Conservation (phyloP, 1,140 invertebrate species). For the Globodera rostochiensis region DNA sequence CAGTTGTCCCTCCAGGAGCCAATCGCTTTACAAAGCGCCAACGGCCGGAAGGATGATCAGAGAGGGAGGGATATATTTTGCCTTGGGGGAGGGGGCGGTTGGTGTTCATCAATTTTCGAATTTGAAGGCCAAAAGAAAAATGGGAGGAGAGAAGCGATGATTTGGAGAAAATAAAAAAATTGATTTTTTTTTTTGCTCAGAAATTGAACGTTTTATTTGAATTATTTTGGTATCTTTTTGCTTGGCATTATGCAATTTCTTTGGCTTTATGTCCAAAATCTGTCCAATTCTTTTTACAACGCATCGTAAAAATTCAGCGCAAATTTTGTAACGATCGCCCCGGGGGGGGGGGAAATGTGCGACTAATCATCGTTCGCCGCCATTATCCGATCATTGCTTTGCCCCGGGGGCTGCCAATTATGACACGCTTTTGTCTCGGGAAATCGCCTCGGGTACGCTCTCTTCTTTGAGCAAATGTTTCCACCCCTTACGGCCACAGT, state of each 20-base stretch:
- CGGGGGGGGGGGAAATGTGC: too few relatives aligned
- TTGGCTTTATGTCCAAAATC: too few relatives aligned
- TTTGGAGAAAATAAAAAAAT: not conserved
- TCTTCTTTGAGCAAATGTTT: not conserved
- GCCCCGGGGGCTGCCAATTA: too few relatives aligned
- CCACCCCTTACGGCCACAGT: not conserved
- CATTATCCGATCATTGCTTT: not conserved
- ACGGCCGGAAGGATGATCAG: not conserved
- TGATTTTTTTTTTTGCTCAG: too few relatives aligned
- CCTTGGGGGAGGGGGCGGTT: not conserved
- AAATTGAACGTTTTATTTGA: too few relatives aligned
- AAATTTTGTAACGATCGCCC: too few relatives aligned
- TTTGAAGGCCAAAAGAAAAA: not conserved
- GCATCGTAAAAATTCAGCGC: not conserved
- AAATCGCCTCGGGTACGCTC: not conserved
- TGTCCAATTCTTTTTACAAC: not conserved
- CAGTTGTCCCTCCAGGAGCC: not conserved
- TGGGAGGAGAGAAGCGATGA: not conserved
- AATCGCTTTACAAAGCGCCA: slow-evolving; percentile 4
- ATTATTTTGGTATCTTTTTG: too few relatives aligned
- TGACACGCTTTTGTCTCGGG: too few relatives aligned
- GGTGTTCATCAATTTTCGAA: slow-evolving; percentile 3
- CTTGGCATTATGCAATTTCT: too few relatives aligned
- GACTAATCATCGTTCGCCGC: not conserved
- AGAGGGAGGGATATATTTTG: not conserved